Percentiles rank a stretch among this genome's conserved stretches.
phyloP scores from a whole-genome alignment of 2,113 vertebrate species.

The Calyptomena viridis region DNA sequence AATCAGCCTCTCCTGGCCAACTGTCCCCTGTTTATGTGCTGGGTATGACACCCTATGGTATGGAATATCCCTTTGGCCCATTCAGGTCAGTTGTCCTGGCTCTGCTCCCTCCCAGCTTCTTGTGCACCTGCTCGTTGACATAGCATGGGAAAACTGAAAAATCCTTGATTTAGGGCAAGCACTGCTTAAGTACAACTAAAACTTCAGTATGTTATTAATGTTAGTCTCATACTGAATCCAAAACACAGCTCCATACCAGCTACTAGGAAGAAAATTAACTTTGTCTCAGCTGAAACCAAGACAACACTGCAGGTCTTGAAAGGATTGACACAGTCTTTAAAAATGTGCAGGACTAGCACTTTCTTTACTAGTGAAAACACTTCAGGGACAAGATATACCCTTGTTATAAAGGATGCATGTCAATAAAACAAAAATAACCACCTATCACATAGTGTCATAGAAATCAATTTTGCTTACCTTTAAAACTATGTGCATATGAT shows the following conservation, averaged over 20 bases:
- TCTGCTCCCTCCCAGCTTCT: not conserved
- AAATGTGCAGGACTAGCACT: not conserved
- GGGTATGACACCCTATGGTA: fast-evolving
- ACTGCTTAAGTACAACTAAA: not conserved
- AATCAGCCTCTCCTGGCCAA: not conserved
- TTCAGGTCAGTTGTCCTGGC: not conserved
- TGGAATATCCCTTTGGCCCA: not conserved
- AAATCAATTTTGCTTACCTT: not conserved
- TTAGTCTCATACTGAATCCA: not conserved
- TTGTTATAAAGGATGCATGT: not conserved
- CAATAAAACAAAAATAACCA: not conserved
- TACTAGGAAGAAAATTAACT: not conserved
- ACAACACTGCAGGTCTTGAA: not conserved
- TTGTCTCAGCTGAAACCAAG: not conserved
- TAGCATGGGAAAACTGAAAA: not conserved
- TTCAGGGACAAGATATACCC: not conserved
- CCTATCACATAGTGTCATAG: not conserved
- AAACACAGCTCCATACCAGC: not conserved
- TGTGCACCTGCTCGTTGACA: not conserved
- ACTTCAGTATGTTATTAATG: not conserved
- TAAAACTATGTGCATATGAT: not conserved
- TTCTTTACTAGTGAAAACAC: not conserved
- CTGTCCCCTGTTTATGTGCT: not conserved
- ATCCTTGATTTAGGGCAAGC: not conserved
- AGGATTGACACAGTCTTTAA: not conserved